phyloP scores from a whole-genome alignment of 2,113 vertebrate genomes.

The Natator depressus region DNA sequence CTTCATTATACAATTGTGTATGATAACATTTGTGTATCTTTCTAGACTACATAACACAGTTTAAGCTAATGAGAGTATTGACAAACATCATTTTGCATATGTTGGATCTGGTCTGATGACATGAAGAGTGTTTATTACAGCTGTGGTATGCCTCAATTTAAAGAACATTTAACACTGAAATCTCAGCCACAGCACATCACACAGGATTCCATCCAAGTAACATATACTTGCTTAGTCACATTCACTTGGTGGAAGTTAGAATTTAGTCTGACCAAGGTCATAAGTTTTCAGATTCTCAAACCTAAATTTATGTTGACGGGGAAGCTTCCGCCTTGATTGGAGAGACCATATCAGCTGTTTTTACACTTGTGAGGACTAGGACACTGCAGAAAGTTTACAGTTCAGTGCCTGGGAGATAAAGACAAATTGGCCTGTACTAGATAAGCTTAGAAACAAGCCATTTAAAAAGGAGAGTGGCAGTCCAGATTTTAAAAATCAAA shows the following conservation, averaged over 20 bases:
- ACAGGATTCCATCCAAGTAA: not conserved
- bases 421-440: not conserved
- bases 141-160: slow-evolving; percentile 1
- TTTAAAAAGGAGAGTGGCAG: not conserved
- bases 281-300: not conserved
- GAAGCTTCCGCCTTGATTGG: not conserved
- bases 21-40: not conserved
- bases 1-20: no score
- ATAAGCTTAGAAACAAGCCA: not conserved
- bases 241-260: not conserved
- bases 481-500: not conserved
- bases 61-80: not conserved
- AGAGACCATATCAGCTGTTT: not conserved
- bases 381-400: not conserved
- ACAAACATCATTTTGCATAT: not conserved
- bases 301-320: not conserved
- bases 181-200: not conserved
- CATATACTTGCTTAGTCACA: not conserved
- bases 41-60: not conserved
- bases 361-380: not conserved
- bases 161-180: not conserved
- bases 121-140: not conserved
- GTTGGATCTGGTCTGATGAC: not conserved
- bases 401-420: not conserved
- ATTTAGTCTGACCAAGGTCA: not conserved